phyloP scores from a whole-genome alignment of 2,113 vertebrate genomes.

The Oriolus oriolus region DNA sequence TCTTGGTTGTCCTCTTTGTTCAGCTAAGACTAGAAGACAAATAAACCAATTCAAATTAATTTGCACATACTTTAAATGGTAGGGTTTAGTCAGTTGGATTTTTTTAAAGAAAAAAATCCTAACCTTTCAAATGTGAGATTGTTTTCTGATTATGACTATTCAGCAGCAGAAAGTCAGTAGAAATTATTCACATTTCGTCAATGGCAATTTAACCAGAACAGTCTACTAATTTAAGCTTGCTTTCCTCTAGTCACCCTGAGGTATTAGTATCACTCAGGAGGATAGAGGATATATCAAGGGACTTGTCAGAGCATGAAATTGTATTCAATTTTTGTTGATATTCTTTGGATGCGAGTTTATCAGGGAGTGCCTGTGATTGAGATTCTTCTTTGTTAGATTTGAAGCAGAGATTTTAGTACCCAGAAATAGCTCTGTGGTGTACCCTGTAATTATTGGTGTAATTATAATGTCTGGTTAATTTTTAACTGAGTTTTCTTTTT shows the following conservation, averaged over 20 bases:
- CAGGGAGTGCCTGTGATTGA: neutral
- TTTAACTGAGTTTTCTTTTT: neutral
- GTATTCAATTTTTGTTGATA: neutral
- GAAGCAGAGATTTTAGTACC: neutral
- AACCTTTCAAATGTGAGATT: neutral
- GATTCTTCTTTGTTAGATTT: neutral
- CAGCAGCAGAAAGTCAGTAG: neutral
- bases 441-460: neutral
- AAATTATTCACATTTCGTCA: neutral
- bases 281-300: neutral
- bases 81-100: neutral
- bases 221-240: neutral
- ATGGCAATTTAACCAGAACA: neutral
- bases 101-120: neutral
- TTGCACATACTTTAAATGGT: neutral
- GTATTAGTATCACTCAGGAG: neutral
- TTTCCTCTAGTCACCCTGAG: neutral
- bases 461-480: neutral
- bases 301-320: neutral
- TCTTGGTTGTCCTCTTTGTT: neutral
- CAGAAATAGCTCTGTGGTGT: fast-evolving
- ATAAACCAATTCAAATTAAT: neutral
- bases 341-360: neutral
- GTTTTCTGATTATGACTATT: neutral
- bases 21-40: neutral